Evolutionary conservation across 2,888 invertebrate species (phyloP).

Genomic region (Hirtodrosophila confusa): DNA sequence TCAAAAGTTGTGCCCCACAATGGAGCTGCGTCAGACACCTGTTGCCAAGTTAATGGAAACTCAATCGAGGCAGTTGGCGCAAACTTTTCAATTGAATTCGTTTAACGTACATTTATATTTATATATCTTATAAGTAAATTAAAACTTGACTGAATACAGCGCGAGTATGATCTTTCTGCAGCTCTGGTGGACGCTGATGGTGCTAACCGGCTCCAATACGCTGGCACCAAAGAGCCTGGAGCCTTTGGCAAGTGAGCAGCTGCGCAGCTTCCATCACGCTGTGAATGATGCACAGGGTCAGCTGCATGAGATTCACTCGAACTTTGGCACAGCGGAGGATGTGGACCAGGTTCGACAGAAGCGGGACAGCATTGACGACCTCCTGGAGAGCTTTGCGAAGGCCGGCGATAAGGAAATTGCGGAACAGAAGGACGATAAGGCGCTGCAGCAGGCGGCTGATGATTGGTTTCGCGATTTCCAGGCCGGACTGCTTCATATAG

Average conservation of each 20-base stretch:
- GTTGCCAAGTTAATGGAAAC: conserved; percentile 59
- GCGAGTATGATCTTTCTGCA: conserved; percentile 54
- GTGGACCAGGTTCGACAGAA: conserved; percentile 45
- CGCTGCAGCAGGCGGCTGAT: conserved; percentile 44
- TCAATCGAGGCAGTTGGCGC: conserved; percentile 36
- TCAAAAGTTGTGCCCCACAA: conserved; percentile 55
- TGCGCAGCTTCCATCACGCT: conserved; percentile 64
- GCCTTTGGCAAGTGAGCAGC: conserved; percentile 25
- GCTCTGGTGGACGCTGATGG: conserved; percentile 68
- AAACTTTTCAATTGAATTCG: conserved; percentile 31
- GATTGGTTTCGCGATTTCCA: conserved; percentile 71
- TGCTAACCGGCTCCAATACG: conserved; percentile 32
- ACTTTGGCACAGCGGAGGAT: conserved; percentile 27
- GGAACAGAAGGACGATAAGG: conserved; percentile 31
- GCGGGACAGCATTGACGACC: conserved; percentile 69
- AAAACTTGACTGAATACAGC: background rate
- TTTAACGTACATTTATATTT: conserved; percentile 14
- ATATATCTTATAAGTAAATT: conserved; percentile 27
- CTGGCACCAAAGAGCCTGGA: background rate
- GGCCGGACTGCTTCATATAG: background rate
- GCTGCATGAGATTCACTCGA: conserved; percentile 43
- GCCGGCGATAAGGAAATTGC: conserved; percentile 8
- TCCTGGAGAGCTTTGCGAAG: conserved; percentile 62
- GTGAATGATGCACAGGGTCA: conserved; percentile 54
- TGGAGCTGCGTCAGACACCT: conserved; percentile 56